Evolutionary conservation across 2,113 vertebrate genomes (phyloP).

Genomic region (Erythrocercus mccallii): DNA sequence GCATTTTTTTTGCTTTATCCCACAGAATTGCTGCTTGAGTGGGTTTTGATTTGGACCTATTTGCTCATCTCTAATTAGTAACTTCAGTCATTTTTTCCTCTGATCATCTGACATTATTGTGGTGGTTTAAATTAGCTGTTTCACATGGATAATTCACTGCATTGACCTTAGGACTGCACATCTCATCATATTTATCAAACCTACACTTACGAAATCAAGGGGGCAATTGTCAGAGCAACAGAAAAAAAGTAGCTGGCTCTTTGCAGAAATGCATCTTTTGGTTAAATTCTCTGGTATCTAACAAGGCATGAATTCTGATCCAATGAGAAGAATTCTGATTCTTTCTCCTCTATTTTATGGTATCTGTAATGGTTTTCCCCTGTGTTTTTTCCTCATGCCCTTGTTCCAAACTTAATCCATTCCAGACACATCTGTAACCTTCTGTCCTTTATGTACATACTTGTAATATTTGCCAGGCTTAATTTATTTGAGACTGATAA

Average conservation of each 20-base stretch:
- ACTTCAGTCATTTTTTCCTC: neutral
- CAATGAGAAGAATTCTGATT: too few species aligned
- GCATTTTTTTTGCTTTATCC: neutral
- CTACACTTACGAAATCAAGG: neutral
- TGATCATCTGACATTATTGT: neutral
- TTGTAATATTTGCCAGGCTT: neutral
- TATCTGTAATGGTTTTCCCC: neutral
- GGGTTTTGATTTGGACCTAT: neutral
- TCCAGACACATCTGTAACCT: neutral
- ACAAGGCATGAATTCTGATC: neutral
- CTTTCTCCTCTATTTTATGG: neutral
- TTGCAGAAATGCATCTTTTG: neutral
- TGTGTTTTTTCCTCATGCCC: neutral
- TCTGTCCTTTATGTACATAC: neutral
- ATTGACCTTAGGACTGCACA: neutral
- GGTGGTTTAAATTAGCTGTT: neutral
- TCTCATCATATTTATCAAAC: neutral
- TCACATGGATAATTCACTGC: neutral
- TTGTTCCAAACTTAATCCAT: neutral
- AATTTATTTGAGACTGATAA: neutral
- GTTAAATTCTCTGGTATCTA: neutral
- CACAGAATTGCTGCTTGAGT: neutral
- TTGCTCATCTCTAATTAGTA: neutral
- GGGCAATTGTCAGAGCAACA: neutral
- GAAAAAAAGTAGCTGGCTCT: neutral